These are phyloP conservation scores for Athetis lepigone DNA, from an alignment of 2,888 invertebrate species.

Conservation along the genomic window DNA sequence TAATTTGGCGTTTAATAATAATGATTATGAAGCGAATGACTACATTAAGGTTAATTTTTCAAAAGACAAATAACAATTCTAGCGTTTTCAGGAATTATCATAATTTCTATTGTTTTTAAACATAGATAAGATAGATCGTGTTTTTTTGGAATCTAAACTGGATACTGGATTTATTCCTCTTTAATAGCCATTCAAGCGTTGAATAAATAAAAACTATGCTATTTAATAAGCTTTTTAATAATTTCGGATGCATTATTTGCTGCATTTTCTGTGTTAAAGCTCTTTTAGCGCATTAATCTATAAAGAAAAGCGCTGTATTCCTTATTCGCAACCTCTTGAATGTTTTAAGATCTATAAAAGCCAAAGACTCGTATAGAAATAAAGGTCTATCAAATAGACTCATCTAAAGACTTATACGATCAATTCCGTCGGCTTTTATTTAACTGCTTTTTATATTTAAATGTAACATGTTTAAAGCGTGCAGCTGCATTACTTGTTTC, in stretches of 20 bases:
- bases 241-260: conserved; percentile 19
- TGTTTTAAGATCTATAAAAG: conserved; percentile 1
- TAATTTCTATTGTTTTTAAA: neutral
- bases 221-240: neutral
- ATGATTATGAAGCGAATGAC: neutral
- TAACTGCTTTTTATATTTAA: neutral
- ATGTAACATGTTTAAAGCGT: too few relatives aligned
- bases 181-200: too few relatives aligned
- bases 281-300: conserved; percentile 10
- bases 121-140: too few relatives aligned
- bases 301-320: neutral
- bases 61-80: neutral
- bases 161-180: too few relatives aligned
- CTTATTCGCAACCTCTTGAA: conserved; percentile 10
- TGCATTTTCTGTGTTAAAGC: conserved; percentile 4
- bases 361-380: conserved; percentile 1
- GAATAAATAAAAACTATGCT: too few relatives aligned
- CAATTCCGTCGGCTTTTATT: conserved; percentile 36
- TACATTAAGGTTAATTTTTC: neutral
- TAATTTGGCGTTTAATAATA: too few relatives aligned
- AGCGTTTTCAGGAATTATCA: neutral
- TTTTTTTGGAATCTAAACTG: too few relatives aligned
- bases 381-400: conserved; percentile 1
- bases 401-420: conserved; percentile 18
- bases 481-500: neutral